Percentiles rank a stretch among this genome's conserved stretches.
Conservation (phyloP, 2,888 invertebrate species). For the Brenthis ino region DNA sequence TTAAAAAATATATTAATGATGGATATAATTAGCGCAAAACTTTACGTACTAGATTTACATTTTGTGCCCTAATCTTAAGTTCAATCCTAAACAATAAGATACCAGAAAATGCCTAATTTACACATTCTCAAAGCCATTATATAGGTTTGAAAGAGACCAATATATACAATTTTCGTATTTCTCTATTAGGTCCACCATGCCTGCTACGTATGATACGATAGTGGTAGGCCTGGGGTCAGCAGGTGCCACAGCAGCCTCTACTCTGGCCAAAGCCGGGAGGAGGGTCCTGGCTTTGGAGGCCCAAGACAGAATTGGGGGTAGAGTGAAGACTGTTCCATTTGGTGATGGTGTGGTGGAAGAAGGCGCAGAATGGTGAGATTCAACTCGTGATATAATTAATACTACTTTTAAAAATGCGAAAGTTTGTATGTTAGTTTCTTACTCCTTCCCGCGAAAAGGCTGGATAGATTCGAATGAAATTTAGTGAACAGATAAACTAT, state of each 20-base stretch:
- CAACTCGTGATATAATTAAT: background rate
- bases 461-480: too few relatives aligned
- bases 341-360: conserved; percentile 65
- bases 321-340: conserved; percentile 63
- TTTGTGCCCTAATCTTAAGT: too few relatives aligned
- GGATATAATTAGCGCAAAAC: too few relatives aligned
- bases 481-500: too few relatives aligned
- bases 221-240: conserved; percentile 65
- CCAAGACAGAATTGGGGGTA: conserved; percentile 59
- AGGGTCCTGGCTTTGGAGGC: conserved; percentile 65
- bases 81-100: too few relatives aligned
- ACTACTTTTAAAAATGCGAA: background rate
- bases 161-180: too few relatives aligned
- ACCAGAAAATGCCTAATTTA: too few relatives aligned
- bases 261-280: conserved; percentile 56
- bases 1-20: too few relatives aligned
- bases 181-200: conserved; percentile 46
- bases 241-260: conserved; percentile 58
- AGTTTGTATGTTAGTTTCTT: background rate
- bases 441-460: background rate
- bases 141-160: too few relatives aligned
- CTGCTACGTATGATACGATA: conserved; percentile 58
- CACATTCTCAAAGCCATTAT: too few relatives aligned
- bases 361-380: conserved; percentile 69
- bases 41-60: too few relatives aligned